phyloP scores from a whole-genome alignment of 37 sponge, comb jelly and placozoan species.

The Aplysina aerophoba region DNA sequence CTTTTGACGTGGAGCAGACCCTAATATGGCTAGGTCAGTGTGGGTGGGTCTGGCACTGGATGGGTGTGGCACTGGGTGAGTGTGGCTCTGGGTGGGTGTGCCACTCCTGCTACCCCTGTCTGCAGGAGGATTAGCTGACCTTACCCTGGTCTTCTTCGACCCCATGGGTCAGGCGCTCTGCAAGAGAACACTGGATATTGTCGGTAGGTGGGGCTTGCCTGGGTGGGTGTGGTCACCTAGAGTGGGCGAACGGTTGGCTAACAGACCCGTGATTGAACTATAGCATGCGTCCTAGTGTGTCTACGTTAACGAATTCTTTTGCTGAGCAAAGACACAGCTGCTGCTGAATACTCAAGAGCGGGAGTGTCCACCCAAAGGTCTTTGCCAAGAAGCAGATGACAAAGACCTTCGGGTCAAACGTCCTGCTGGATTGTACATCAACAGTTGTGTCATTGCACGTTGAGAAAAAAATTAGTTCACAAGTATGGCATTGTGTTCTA shows the following conservation, averaged over 20 bases:
- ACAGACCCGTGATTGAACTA: too few species aligned
- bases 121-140: slow-evolving; percentile 60
- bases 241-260: not conserved
- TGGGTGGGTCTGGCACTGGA: not conserved
- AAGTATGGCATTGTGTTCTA: too few species aligned
- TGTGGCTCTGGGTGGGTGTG: not conserved
- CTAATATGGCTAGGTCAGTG: slow-evolving; percentile 61
- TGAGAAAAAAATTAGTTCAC: too few species aligned
- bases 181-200: slow-evolving; percentile 80
- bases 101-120: not conserved
- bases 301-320: too few species aligned
- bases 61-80: not conserved
- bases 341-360: too few species aligned
- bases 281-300: too few species aligned
- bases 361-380: too few species aligned
- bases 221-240: not conserved
- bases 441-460: too few species aligned
- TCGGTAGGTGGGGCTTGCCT: slow-evolving; percentile 48
- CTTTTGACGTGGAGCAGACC: slow-evolving; percentile 78
- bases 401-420: too few species aligned
- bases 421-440: too few species aligned
- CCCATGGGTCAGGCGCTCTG: slow-evolving; percentile 85
- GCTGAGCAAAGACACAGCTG: too few species aligned
- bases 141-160: slow-evolving; percentile 83
- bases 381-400: too few species aligned